Conservation (phyloP, 1,140 invertebrate species). For the Drosophila orosa region DNA sequence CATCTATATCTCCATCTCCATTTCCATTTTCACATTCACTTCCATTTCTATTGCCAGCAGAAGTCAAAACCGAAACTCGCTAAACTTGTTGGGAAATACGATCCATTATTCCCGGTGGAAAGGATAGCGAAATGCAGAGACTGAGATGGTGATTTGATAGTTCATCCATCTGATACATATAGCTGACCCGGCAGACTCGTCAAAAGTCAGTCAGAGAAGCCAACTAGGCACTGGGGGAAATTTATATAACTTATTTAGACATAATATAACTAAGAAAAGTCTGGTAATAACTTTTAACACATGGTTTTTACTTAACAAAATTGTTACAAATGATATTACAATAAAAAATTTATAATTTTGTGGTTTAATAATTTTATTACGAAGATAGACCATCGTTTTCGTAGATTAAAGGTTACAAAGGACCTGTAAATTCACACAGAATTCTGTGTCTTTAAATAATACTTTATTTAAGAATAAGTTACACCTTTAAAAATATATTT, state of each 20-base stretch:
- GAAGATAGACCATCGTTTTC: no score
- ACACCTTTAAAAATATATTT: background rate
- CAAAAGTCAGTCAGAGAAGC: slow-evolving; percentile 63
- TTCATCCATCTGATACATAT: slow-evolving; percentile 47
- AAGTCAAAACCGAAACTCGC: slow-evolving; percentile 79
- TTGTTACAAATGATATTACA: no score
- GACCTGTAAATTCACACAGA: background rate
- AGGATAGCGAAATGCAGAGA: slow-evolving; percentile 11
- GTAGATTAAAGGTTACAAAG: background rate
- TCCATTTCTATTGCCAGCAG: slow-evolving; percentile 33
- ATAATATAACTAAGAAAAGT: no score
- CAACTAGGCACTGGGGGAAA: slow-evolving; percentile 11
- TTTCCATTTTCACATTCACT: slow-evolving; percentile 11
- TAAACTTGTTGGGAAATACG: slow-evolving; percentile 82
- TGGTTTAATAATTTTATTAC: no score
- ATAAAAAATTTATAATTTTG: background rate
- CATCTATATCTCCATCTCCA: slow-evolving; percentile 27
- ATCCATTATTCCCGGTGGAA: slow-evolving; percentile 46
- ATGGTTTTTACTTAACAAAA: no score
- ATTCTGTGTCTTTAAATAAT: background rate
- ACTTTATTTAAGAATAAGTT: no score
- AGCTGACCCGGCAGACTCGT: slow-evolving; percentile 45
- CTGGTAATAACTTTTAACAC: background rate
- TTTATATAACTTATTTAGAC: background rate
- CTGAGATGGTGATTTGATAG: slow-evolving; percentile 75